Evolutionary conservation across 2,113 vertebrate genomes (phyloP).

Genomic region (Rhabdornis inornatus): DNA sequence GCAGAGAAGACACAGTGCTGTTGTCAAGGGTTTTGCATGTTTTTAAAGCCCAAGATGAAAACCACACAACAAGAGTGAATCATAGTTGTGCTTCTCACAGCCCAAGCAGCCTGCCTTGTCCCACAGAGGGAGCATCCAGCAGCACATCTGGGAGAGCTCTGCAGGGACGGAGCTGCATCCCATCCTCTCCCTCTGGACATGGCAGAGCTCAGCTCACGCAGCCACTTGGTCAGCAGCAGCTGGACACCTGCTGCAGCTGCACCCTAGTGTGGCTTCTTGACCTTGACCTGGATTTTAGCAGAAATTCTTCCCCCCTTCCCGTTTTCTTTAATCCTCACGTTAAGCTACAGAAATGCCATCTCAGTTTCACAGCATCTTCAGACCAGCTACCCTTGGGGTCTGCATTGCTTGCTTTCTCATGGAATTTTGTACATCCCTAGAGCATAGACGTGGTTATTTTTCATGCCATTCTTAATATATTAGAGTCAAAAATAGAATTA

Average conservation of each 20-base stretch:
- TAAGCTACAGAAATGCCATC: background rate
- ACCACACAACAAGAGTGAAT: background rate
- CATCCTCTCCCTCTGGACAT: background rate
- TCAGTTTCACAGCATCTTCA: background rate
- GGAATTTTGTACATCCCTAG: constrained; percentile 21
- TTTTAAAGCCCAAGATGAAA: background rate
- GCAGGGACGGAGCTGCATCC: background rate
- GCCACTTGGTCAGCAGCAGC: background rate
- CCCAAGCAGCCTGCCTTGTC: background rate
- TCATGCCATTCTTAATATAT: constrained; percentile 1
- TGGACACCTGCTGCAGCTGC: background rate
- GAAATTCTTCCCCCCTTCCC: background rate
- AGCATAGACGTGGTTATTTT: background rate
- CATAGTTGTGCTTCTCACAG: background rate
- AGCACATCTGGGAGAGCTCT: accelerated
- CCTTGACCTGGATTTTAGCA: constrained; percentile 35
- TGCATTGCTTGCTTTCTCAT: background rate
- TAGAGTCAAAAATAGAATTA: constrained; percentile 41
- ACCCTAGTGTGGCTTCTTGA: background rate
- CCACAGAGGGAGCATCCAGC: background rate
- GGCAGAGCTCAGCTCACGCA: background rate
- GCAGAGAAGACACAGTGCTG: background rate
- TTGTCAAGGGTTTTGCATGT: accelerated
- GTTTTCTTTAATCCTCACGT: background rate
- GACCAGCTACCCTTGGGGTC: background rate